These are phyloP conservation scores for Ophion obscuratus DNA, from an alignment of 2,888 invertebrate genomes.

Conservation along the genomic window DNA sequence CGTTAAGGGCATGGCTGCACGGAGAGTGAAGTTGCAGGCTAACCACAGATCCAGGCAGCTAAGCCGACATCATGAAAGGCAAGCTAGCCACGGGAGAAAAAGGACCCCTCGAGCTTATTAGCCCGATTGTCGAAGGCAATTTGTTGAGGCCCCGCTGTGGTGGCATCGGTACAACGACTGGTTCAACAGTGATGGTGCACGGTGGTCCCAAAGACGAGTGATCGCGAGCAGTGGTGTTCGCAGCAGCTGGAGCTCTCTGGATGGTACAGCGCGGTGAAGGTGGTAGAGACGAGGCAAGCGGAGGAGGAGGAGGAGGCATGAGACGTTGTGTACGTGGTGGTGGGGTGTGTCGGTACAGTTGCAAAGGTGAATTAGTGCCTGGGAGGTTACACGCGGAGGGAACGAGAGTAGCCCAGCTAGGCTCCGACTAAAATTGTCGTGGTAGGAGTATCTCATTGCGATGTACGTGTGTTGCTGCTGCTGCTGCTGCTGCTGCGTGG, in stretches of 20 bases:
- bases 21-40: slow-evolving; percentile 15
- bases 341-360: slow-evolving; percentile 73
- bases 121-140: slow-evolving; percentile 19
- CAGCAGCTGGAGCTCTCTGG: slow-evolving; percentile 32
- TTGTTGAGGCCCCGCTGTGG: slow-evolving; percentile 48
- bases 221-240: slow-evolving; percentile 19
- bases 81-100: slow-evolving; percentile 29
- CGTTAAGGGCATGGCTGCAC: background rate
- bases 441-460: slow-evolving; percentile 70
- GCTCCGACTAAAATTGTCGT: slow-evolving; percentile 55
- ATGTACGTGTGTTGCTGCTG: slow-evolving; percentile 23
- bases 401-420: slow-evolving; percentile 71
- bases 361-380: slow-evolving; percentile 77
- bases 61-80: slow-evolving; percentile 64
- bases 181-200: slow-evolving; percentile 12
- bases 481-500: slow-evolving; percentile 31
- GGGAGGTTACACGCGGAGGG: slow-evolving; percentile 72
- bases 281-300: slow-evolving; percentile 47
- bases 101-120: slow-evolving; percentile 13
- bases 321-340: slow-evolving; percentile 52
- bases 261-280: slow-evolving; percentile 55
- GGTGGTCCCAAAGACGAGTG: slow-evolving; percentile 50
- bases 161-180: slow-evolving; percentile 60
- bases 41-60: slow-evolving; percentile 73
- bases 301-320: slow-evolving; percentile 61